Base-by-base conservation (phyloP, 1,140 invertebrate genomes). In the Pseudomyrmex concolor region DNA sequence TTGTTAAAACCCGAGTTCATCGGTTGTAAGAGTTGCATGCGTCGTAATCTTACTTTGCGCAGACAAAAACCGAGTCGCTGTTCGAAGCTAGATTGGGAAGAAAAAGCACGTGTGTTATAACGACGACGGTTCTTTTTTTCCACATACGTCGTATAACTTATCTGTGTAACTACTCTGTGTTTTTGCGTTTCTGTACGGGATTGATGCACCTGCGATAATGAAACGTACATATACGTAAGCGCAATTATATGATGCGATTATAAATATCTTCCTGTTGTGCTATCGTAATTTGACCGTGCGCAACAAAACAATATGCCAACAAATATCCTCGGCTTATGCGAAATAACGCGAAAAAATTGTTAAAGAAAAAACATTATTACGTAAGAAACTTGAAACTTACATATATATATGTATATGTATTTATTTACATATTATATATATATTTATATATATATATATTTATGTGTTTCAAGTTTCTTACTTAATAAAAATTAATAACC, bases 1-100 rank as follows among this genome's bases (percentile, higher is more conserved):
- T 90, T 90, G 84, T 89, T 89, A 84, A 34, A 34, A 34, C 34
- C 76, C 57, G 74, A 80, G 87, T 86, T 34, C 76, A 43, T 67
- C 81, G 72, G 72, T 86, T 72, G 62, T 83, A 74, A 76, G 64
- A 76, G 64, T 81, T 74, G 83, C 82, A 77, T 67, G 77, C 71
- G 71, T 59, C 71, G 76, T 82, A 83, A 89, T 85, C 83, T 84
- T 71, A 67, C 85, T 72, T 64, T 54, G 62, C 51, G 25, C 70
- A 45, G 54, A 76, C 81, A 87, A 87, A 88, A 88, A 87, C 51
- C 76, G 62, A 55, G 63, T 66, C 59, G 76, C 74, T 57, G 71
- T 81, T 88, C 87, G 34, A 87, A 87, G 73, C 48, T 74, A 74
- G 43, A 70, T 48, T 54, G 57, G 62, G 51, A 50, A 82, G 25